A percentile compares a stretch with the other conserved stretches of the same genome.
Evolutionary conservation across 2,888 invertebrate genomes (phyloP).

Genomic region (Steinernema scapterisci): DNA sequence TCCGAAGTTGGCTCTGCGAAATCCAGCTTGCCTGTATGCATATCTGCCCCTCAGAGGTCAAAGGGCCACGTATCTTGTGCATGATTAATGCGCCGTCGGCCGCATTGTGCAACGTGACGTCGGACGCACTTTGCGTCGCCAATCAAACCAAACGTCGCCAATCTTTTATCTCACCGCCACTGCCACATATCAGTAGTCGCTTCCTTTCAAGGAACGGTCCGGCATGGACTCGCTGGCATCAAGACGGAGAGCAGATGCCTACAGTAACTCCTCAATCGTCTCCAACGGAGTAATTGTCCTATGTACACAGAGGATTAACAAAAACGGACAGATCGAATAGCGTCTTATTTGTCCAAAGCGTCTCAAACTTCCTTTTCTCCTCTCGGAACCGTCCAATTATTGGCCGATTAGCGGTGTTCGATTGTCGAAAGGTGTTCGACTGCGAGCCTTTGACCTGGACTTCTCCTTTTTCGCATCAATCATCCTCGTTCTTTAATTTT

Average conservation of each 20-base stretch:
- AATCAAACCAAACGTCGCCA: conserved; percentile 21
- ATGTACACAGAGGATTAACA: conserved; percentile 30
- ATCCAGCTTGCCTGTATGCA: too few species aligned
- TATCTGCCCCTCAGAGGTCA: background rate
- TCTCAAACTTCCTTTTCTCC: too few species aligned
- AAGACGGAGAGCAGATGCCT: background rate
- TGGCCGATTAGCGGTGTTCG: conserved; percentile 8
- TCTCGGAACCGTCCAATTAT: conserved; percentile 12
- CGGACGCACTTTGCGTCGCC: conserved; percentile 25
- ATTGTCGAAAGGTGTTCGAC: conserved; percentile 23
- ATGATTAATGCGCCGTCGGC: conserved; percentile 21
- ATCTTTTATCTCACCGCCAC: background rate
- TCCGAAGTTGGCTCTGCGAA: too few species aligned
- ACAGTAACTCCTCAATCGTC: conserved; percentile 14
- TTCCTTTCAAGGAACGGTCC: background rate
- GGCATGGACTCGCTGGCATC: background rate
- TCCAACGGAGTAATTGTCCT: conserved; percentile 7
- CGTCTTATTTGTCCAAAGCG: conserved; percentile 30
- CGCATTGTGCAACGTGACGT: conserved; percentile 31
- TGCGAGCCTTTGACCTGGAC: background rate
- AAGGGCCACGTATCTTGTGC: conserved; percentile 28
- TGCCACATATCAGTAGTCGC: background rate
- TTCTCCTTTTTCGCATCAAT: conserved; percentile 25
- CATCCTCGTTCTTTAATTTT: background rate
- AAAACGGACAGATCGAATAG: conserved; percentile 25